Conservation (phyloP, 1,140 invertebrate species). For the Odontomachus brunneus region DNA sequence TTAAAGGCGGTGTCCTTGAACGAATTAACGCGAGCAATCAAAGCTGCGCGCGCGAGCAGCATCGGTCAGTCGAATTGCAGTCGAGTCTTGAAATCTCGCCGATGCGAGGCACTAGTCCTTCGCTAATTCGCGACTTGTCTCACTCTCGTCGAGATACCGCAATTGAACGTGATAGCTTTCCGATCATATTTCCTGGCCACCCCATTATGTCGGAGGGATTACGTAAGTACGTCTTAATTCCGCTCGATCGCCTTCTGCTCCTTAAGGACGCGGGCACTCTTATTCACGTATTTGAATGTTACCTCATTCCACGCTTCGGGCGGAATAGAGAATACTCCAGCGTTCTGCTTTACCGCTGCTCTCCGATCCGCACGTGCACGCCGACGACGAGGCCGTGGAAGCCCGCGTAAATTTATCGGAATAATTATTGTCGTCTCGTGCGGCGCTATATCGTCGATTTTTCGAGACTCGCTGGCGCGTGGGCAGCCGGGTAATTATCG, state of each 20-base stretch:
- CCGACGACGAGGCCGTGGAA: neutral
- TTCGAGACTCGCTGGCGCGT: conserved; percentile 16
- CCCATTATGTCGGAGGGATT: neutral
- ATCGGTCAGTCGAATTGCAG: neutral
- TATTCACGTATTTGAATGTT: neutral
- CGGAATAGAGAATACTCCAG: neutral
- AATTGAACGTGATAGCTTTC: too few relatives aligned
- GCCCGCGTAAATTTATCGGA: conserved; percentile 66
- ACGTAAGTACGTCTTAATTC: neutral
- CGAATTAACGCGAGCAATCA: neutral
- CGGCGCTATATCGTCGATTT: conserved; percentile 38
- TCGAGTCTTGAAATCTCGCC: neutral
- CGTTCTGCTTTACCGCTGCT: neutral
- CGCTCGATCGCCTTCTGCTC: neutral
- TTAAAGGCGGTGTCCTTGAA: conserved; percentile 4
- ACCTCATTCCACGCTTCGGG: neutral
- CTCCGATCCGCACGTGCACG: conserved; percentile 21
- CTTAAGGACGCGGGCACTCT: neutral
- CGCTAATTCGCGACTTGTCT: too few relatives aligned
- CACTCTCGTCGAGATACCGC: too few relatives aligned
- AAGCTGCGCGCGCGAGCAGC: neutral
- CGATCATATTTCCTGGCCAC: too few relatives aligned
- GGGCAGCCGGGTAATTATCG: conserved; percentile 50
- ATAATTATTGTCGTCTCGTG: conserved; percentile 67
- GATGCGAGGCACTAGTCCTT: too few relatives aligned